Evolutionary conservation across 2,797 vertebrate genomes (phyloP).

Genomic region (Phoeniculus purpureus): DNA sequence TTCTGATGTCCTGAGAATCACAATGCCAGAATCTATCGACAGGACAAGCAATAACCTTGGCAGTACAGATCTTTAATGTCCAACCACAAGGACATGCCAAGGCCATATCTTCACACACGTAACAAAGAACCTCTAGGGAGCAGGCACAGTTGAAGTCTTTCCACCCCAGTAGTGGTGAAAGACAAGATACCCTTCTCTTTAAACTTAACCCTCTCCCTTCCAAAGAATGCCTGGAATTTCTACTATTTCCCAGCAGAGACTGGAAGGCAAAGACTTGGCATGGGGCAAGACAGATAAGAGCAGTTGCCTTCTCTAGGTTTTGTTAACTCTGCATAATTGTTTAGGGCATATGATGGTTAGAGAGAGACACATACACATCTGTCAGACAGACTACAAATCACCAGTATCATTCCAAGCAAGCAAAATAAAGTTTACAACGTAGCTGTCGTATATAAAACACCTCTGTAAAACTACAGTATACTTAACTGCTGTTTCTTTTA

Average conservation of each 20-base stretch:
- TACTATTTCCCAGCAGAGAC: constrained; percentile 68
- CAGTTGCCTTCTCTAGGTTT: constrained; percentile 62
- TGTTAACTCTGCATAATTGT: constrained; percentile 61
- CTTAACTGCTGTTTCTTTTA: constrained; percentile 53
- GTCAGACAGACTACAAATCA: constrained; percentile 53
- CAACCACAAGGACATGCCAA: constrained; percentile 30
- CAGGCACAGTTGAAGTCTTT: constrained; percentile 53
- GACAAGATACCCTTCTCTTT: constrained; percentile 70
- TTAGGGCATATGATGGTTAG: constrained; percentile 63
- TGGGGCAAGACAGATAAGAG: constrained; percentile 66
- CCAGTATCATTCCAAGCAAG: constrained; percentile 42
- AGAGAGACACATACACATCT: constrained; percentile 34
- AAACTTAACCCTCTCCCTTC: constrained; percentile 73
- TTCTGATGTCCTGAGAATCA: not conserved
- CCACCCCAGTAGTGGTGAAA: constrained; percentile 50
- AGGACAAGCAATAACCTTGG: not conserved
- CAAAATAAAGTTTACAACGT: constrained; percentile 47
- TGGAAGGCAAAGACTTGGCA: constrained; percentile 66
- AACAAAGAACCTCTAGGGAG: constrained; percentile 21
- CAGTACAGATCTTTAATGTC: not conserved
- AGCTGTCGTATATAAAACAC: constrained; percentile 53
- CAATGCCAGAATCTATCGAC: not conserved
- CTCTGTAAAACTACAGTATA: constrained; percentile 43
- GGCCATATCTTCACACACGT: not conserved
- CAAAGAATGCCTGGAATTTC: constrained; percentile 72